Evolutionary conservation across 2,888 invertebrate genomes (phyloP).

Genomic region (Laspeyria flexula): DNA sequence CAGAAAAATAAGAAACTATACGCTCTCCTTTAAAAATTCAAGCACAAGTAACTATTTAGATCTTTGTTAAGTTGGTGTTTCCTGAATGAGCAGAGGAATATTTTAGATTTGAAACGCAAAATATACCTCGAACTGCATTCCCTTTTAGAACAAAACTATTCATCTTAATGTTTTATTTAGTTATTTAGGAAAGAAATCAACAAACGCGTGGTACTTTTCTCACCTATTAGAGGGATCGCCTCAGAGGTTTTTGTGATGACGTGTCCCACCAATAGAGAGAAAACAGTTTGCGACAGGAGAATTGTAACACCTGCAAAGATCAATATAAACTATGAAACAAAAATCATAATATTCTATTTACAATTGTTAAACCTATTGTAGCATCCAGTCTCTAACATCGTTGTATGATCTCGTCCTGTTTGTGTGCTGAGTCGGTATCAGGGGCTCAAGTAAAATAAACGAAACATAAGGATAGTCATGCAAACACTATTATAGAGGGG

Average conservation of each 20-base stretch:
- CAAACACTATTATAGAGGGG: constrained; percentile 66
- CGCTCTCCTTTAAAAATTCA: constrained; percentile 65
- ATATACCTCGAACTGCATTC: constrained; percentile 72
- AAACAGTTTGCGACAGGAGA: constrained; percentile 99
- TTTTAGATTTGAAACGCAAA: constrained; percentile 59
- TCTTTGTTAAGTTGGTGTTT: constrained; percentile 66
- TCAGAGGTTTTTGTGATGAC: constrained; percentile 99
- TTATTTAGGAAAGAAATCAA: constrained; percentile 44
- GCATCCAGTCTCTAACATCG: constrained; percentile 54
- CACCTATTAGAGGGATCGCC: constrained; percentile 99
- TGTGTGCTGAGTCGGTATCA: constrained; percentile 81
- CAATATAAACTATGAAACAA: constrained; percentile 81
- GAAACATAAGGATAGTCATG: constrained; percentile 77
- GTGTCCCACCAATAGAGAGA: constrained; percentile 99
- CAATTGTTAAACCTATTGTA: constrained; percentile 53
- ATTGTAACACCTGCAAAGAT: constrained; percentile 99
- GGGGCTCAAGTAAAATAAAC: constrained; percentile 83
- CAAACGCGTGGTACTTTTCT: constrained; percentile 68
- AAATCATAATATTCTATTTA: constrained; percentile 59
- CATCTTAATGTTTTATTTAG: constrained; percentile 50
- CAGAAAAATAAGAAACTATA: constrained; percentile 66
- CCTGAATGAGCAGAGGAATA: constrained; percentile 75
- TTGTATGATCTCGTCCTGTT: constrained; percentile 64
- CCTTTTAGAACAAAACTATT: constrained; percentile 56
- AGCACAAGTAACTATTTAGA: constrained; percentile 76